Conservation (phyloP, 2,888 invertebrate genomes). For the Crepidodera aurea region DNA sequence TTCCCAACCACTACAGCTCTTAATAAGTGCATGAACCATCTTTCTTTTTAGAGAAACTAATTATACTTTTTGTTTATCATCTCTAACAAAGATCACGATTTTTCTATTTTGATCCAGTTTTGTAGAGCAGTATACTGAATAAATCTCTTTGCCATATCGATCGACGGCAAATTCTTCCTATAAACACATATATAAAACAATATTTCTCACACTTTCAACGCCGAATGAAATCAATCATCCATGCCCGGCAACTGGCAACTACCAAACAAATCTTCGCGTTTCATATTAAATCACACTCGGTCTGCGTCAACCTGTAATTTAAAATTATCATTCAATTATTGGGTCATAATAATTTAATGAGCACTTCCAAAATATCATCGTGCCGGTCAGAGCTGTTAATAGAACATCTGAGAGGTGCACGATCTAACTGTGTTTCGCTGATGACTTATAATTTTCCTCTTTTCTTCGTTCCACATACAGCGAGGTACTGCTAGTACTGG, state of each 20-base stretch:
- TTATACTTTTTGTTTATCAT: too few relatives aligned
- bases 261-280: conserved; percentile 9
- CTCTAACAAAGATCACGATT: too few relatives aligned
- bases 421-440: conserved; percentile 31
- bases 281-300: conserved; percentile 24
- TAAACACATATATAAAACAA: too few relatives aligned
- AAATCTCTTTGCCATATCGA: too few relatives aligned
- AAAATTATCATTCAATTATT: conserved; percentile 35
- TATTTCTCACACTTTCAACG: conserved; percentile 41
- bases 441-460: conserved; percentile 30
- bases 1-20: too few relatives aligned
- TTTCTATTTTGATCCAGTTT: too few relatives aligned
- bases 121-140: too few relatives aligned
- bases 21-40: too few relatives aligned
- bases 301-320: conserved; percentile 18
- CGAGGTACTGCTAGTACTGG: conserved; percentile 5
- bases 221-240: conserved; percentile 32
- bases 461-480: conserved; percentile 30
- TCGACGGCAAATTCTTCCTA: too few relatives aligned
- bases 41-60: too few relatives aligned
- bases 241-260: conserved; percentile 16
- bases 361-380: conserved; percentile 36
- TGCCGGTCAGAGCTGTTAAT: conserved; percentile 32
- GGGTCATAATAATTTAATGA: conserved; percentile 35
- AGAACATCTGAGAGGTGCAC: conserved; percentile 27